Evolutionary conservation across 2,888 invertebrate species (phyloP).

Genomic region (Nomada ferruginata): DNA sequence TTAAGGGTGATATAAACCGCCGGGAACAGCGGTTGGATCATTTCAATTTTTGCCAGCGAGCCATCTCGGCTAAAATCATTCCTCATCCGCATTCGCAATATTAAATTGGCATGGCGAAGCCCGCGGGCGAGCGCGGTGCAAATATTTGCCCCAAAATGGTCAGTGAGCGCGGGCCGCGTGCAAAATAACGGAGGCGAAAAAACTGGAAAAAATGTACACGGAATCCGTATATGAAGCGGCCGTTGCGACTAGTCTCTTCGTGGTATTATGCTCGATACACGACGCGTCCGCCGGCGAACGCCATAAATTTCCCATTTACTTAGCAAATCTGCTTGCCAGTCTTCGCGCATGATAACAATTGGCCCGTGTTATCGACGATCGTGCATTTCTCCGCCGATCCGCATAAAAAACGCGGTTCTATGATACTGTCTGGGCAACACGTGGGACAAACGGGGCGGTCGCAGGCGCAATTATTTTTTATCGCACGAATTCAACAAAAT

Average conservation of each 20-base stretch:
- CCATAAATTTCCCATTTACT: constrained; percentile 77
- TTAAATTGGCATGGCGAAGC: constrained; percentile 71
- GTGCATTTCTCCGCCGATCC: constrained; percentile 1
- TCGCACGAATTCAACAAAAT: no score
- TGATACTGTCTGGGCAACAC: no score
- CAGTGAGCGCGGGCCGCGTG: constrained; percentile 62
- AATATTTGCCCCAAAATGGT: constrained; percentile 72
- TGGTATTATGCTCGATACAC: constrained; percentile 68
- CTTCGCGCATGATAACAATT: constrained; percentile 63
- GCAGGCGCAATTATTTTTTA: not conserved
- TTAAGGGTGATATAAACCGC: no score
- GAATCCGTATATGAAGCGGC: constrained; percentile 69
- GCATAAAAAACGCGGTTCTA: not conserved
- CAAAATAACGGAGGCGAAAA: constrained; percentile 70
- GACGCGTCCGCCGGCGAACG: constrained; percentile 70
- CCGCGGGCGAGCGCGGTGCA: constrained; percentile 69
- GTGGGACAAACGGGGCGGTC: not conserved
- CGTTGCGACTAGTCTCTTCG: constrained; percentile 56
- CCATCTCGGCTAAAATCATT: constrained; percentile 62
- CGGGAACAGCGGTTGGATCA: not conserved
- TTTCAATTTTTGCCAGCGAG: constrained; percentile 47
- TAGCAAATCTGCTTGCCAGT: constrained; percentile 68
- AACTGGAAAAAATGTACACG: constrained; percentile 67
- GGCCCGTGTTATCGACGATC: constrained; percentile 42
- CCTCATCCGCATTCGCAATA: constrained; percentile 69